These are phyloP conservation scores for Notodonta dromedarius DNA, from an alignment of 2,888 invertebrate species.

Conservation along the genomic window DNA sequence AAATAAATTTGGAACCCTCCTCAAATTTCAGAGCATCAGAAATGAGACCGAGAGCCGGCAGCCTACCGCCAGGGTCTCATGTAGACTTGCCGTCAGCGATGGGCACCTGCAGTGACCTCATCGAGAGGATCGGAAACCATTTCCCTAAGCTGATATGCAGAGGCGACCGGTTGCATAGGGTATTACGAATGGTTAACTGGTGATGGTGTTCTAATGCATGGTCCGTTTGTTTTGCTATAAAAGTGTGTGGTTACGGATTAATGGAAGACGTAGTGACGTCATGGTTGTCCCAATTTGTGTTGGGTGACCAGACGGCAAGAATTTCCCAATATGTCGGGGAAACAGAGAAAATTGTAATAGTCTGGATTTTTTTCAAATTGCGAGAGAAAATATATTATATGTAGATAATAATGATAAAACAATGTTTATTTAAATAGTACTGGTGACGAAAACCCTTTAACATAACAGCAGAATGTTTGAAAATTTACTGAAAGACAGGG, in stretches of 20 bases:
- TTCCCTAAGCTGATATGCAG: slow-evolving; percentile 80
- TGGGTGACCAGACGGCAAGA: no score
- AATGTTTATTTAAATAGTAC: no score
- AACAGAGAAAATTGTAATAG: no score
- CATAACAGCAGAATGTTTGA: no score
- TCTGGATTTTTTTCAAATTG: no score
- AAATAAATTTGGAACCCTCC: not conserved
- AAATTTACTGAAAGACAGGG: no score
- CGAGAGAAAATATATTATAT: no score
- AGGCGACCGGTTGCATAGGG: slow-evolving; percentile 86
- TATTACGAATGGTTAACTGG: slow-evolving; percentile 53
- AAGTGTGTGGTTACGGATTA: slow-evolving; percentile 11
- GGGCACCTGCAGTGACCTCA: slow-evolving; percentile 66
- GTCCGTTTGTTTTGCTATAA: slow-evolving; percentile 18
- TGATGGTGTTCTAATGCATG: slow-evolving; percentile 36
- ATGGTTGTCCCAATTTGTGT: not conserved
- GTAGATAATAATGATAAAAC: no score
- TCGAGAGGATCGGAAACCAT: slow-evolving; percentile 79
- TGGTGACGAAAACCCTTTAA: no score
- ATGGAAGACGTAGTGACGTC: slow-evolving; percentile 9
- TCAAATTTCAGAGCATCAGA: slow-evolving; percentile 51
- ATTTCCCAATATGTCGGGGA: no score
- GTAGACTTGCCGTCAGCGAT: slow-evolving; percentile 48
- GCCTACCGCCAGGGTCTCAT: slow-evolving; percentile 61
- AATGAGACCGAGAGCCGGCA: slow-evolving; percentile 67